Percentiles rank a stretch among this genome's conserved stretches.
phyloP scores from a whole-genome alignment of 2,888 invertebrate species.

The Campopleginae sp. region DNA sequence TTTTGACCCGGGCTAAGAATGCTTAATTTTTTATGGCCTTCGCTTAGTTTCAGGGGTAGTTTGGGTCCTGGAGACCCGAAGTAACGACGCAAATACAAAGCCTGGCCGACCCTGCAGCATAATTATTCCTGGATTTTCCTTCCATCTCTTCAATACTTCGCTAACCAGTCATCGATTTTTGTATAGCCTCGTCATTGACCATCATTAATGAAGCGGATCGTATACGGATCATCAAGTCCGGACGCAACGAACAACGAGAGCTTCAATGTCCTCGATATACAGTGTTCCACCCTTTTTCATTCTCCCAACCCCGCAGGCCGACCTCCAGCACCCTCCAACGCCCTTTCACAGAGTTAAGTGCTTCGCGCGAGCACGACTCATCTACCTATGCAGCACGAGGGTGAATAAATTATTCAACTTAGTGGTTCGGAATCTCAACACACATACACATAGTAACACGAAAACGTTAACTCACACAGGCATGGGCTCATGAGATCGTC shows the following conservation, averaged over 20 bases:
- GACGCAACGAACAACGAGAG: slow-evolving; percentile 9
- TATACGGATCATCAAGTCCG: not conserved
- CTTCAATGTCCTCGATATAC: slow-evolving; percentile 4
- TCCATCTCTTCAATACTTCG: not conserved
- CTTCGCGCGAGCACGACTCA: slow-evolving; percentile 51
- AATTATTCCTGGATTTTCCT: slow-evolving; percentile 2
- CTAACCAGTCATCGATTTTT: not conserved
- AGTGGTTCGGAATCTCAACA: slow-evolving; percentile 53
- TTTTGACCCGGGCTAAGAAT: not conserved
- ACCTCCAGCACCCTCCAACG: slow-evolving; percentile 44
- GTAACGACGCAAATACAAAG: not conserved
- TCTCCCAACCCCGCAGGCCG: slow-evolving; percentile 18
- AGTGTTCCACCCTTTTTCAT: slow-evolving; percentile 33
- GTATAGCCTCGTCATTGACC: slow-evolving; percentile 13
- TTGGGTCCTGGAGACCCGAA: not conserved
- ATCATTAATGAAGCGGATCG: slow-evolving; percentile 19
- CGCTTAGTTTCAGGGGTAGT: not conserved
- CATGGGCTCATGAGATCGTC: slow-evolving; percentile 31
- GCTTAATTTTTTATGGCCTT: too few relatives aligned
- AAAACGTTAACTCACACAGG: not conserved
- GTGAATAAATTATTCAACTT: slow-evolving; percentile 68
- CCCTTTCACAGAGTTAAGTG: slow-evolving; percentile 58
- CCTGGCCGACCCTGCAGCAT: not conserved
- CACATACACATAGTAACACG: not conserved
- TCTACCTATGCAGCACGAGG: slow-evolving; percentile 53